phyloP scores from a whole-genome alignment of 2,113 vertebrate genomes.

The Otocyon megalotis region DNA sequence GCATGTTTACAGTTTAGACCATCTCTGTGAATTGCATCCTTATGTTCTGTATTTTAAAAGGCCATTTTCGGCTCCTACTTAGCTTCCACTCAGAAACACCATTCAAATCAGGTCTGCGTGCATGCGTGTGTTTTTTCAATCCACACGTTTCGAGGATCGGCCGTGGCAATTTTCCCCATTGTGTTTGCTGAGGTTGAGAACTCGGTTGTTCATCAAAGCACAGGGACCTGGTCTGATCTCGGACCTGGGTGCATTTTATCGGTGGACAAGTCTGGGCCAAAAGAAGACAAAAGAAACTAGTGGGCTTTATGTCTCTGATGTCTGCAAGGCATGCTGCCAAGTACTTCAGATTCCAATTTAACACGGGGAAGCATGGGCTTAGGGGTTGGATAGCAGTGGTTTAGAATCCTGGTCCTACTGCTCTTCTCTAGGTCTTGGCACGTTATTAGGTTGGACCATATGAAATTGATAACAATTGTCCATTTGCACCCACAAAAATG shows the following conservation, averaged over 20 bases:
- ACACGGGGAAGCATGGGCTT: not conserved
- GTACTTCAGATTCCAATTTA: not conserved
- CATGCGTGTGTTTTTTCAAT: not conserved
- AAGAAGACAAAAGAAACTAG: not conserved
- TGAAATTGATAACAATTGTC: not conserved
- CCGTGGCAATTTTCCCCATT: constrained; percentile 61
- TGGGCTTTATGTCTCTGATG: not conserved
- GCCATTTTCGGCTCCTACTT: constrained; percentile 81
- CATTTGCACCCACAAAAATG: not conserved
- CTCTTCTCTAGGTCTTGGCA: not conserved
- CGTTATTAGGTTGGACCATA: not conserved
- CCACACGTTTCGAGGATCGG: constrained; percentile 50
- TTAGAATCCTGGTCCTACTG: not conserved
- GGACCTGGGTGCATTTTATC: not conserved
- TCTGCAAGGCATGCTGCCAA: not conserved
- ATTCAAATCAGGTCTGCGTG: constrained; percentile 78
- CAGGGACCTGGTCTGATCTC: constrained; percentile 7
- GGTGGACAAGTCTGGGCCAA: not conserved
- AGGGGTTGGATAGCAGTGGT: no score
- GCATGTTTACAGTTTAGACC: constrained; percentile 81
- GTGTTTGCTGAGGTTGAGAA: constrained; percentile 62
- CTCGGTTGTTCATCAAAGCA: constrained; percentile 15
- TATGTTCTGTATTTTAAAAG: constrained; percentile 84
- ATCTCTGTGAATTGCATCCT: constrained; percentile 83
- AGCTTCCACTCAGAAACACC: constrained; percentile 81